Conservation (phyloP, 2,113 vertebrate genomes). For the Crotalus helleri region DNA sequence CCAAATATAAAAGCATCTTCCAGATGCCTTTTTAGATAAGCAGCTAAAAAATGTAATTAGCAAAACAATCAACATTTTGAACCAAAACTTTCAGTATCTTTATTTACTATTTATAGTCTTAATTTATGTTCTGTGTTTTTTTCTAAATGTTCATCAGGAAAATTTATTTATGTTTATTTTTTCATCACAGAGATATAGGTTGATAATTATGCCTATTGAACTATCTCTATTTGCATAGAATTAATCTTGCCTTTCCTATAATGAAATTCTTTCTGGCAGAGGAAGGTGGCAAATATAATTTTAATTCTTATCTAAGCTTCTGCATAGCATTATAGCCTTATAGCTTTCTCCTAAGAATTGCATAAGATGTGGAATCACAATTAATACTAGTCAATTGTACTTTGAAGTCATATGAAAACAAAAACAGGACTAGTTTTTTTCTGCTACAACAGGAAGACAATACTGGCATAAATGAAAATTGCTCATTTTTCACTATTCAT, state of each 20-base stretch:
- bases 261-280: not conserved
- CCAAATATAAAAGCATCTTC: not conserved
- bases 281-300: not conserved
- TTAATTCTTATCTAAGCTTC: not conserved
- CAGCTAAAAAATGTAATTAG: not conserved
- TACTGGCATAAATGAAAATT: not conserved
- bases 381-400: not conserved
- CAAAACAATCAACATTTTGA: not conserved
- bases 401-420: not conserved
- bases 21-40: not conserved
- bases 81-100: not conserved
- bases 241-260: not conserved
- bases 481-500: not conserved
- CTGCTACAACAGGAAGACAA: not conserved
- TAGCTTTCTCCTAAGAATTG: not conserved
- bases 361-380: not conserved
- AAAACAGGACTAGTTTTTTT: not conserved
- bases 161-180: not conserved
- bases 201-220: not conserved
- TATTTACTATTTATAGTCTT: not conserved
- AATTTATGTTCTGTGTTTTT: not conserved
- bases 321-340: not conserved
- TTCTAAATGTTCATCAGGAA: too few species aligned
- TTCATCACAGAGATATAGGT: not conserved
- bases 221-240: not conserved